phyloP scores from a whole-genome alignment of 2,888 invertebrate genomes.

The Argyra leucocephala region DNA sequence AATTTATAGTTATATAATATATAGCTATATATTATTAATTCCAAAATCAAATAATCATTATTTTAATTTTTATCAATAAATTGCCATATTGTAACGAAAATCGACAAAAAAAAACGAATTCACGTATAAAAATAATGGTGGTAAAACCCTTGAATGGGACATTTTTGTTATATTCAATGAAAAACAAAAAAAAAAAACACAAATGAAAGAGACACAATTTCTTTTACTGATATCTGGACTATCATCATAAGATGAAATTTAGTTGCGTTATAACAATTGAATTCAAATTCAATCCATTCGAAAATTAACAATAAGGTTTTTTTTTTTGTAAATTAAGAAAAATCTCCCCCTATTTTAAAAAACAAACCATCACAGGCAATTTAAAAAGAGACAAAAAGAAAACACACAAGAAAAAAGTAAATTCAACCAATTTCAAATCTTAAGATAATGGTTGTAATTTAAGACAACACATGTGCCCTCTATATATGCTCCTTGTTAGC shows the following conservation, averaged over 20 bases:
- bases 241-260: too few species aligned
- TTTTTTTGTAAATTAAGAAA: too few species aligned
- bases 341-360: too few species aligned
- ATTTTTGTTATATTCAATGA: too few species aligned
- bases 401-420: not conserved
- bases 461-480: slow-evolving; percentile 2
- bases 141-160: not conserved
- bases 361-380: not conserved
- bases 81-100: not conserved
- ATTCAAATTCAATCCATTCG: too few species aligned
- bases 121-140: too few species aligned
- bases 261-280: too few species aligned
- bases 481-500: not conserved
- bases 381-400: not conserved
- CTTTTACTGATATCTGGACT: too few species aligned
- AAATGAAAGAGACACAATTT: too few species aligned
- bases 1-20: not conserved
- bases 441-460: slow-evolving; percentile 1
- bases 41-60: slow-evolving; percentile 2
- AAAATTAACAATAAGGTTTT: too few species aligned
- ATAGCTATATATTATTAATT: not conserved
- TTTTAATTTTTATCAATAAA: slow-evolving; percentile 1
- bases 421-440: not conserved
- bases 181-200: too few species aligned
- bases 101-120: not conserved